Percentiles rank a stretch among this genome's conserved stretches.
phyloP scores from a whole-genome alignment of 2,888 invertebrate genomes.

The Theodoxus fluviatilis region DNA sequence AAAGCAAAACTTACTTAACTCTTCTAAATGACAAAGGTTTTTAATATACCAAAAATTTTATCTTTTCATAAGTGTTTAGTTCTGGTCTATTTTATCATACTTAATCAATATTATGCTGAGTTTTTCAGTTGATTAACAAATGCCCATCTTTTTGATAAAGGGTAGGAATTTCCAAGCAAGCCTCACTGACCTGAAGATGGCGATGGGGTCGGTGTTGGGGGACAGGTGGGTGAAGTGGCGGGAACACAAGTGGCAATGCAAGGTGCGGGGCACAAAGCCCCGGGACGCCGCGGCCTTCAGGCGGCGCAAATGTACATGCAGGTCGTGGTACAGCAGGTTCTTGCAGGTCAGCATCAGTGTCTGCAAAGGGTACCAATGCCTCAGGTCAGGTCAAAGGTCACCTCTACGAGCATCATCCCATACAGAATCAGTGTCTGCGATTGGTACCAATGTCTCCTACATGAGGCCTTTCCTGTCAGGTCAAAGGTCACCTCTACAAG shows the following conservation, averaged over 20 bases:
- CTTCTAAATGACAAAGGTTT: too few relatives aligned
- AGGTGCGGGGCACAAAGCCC: constrained; percentile 58
- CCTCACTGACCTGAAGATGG: constrained; percentile 61
- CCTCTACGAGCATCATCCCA: not conserved
- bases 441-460: too few relatives aligned
- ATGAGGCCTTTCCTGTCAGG: too few relatives aligned
- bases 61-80: too few relatives aligned
- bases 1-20: too few relatives aligned
- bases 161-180: too few relatives aligned
- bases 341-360: constrained; percentile 76
- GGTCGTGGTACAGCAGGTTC: constrained; percentile 74
- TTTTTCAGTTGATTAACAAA: too few relatives aligned
- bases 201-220: constrained; percentile 44
- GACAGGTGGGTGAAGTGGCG: constrained; percentile 46
- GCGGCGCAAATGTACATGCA: constrained; percentile 68
- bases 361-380: constrained; percentile 37
- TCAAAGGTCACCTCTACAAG: not conserved
- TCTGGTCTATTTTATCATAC: too few relatives aligned
- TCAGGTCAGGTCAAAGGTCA: not conserved
- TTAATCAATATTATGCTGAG: too few relatives aligned
- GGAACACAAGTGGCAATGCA: constrained; percentile 60
- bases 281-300: constrained; percentile 59
- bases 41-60: too few relatives aligned
- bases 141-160: too few relatives aligned
- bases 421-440: not conserved